Evolutionary conservation across 2,888 invertebrate species (phyloP), one percentile per base, ranked within the genome.

Genomic region (Drosophila anceps): DNA sequence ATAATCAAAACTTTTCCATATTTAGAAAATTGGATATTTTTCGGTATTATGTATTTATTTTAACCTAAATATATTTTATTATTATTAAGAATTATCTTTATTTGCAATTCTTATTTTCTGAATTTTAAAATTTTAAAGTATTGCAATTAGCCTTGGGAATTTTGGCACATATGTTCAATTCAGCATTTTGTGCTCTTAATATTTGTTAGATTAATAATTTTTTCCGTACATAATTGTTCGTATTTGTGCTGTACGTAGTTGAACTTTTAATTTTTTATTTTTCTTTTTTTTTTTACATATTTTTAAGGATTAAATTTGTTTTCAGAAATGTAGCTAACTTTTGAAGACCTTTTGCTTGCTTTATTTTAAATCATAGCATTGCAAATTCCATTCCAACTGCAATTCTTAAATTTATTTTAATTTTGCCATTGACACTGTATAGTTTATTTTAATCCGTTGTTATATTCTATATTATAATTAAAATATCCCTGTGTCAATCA

Each of bases 261-360:
- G 24, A 24, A 4, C 24, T 24, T 24, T 2, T 24, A 24, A 24
- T 3, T 1, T 13, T 35, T 39, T 5, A n/a, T n/a, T n/a, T 39
- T 39, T 15, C 2, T 1, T 13, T 35, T 39, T 5, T 39, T n/a
- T n/a, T 39, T 39, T 15, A 4, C 4, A 39, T n/a, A n/a, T 39
- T 39, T 7, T n/a, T 7, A 39, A 39, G 5, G 6, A 2, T n/a
- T 6, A 3, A 15, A 35, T 13, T 2, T 39, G 6, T 39, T 15
- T 18, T 18, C 18, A 27, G 10, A 43, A 35, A 4, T 15, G 20
- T 65, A n/a, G 64, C 35, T 33, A 43, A 39, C 10, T 35, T 60
- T 46, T 57, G 13, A 18, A 31, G 13, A 50, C n/a, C 18, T 20
- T 33, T 35, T 20, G 35, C 3, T 27, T 12, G n/a, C 18, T 20